These are phyloP conservation scores for Arenaria interpres DNA, from an alignment of 2,113 vertebrate genomes.

Conservation along the genomic window DNA sequence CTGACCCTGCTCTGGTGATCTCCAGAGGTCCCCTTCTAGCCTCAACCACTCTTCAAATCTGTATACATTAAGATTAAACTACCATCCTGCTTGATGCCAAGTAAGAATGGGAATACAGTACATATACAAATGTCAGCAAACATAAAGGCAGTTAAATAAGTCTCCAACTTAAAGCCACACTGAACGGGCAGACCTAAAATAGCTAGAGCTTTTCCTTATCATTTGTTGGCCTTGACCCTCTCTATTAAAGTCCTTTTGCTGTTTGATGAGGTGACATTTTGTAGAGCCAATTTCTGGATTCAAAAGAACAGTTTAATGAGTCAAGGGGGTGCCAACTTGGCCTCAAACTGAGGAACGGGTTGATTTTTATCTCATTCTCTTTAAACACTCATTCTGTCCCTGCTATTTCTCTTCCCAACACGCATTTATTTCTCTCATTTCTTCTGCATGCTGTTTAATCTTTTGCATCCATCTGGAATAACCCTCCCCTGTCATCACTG, in stretches of 20 bases:
- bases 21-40: background rate
- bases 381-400: background rate
- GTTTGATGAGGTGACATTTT: constrained; percentile 10
- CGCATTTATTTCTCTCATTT: constrained; percentile 12
- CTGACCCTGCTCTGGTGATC: background rate
- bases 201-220: background rate
- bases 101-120: background rate
- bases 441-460: constrained; percentile 36
- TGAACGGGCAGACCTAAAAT: background rate
- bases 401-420: background rate
- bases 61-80: background rate
- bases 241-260: background rate
- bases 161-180: background rate
- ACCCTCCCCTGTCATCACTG: constrained; percentile 24
- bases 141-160: background rate
- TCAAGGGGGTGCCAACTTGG: constrained; percentile 4
- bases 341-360: background rate
- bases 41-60: background rate
- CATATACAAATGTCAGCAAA: background rate
- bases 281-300: constrained; percentile 49
- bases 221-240: background rate
- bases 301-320: constrained; percentile 50
- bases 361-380: constrained; percentile 37
- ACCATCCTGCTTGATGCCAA: background rate
- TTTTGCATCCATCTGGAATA: constrained; percentile 51